Evolutionary conservation across 2,888 invertebrate genomes (phyloP), one percentile per base, ranked within the genome.

Genomic region (Gnatocerus cornutus): DNA sequence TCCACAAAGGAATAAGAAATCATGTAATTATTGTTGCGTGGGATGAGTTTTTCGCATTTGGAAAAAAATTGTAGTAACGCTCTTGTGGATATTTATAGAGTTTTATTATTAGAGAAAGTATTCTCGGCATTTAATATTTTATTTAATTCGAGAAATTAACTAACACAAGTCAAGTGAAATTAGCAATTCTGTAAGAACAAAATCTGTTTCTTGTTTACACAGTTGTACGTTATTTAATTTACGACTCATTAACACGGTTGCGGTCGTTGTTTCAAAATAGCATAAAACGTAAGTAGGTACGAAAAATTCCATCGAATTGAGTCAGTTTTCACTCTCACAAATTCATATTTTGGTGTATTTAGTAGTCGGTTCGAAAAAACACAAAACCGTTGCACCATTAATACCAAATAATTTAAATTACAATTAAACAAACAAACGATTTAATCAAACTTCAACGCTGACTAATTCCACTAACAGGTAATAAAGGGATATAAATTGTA

Each of bases 1-100:
- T 46, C 59, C 39, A 62, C 62, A 55, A 64, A 64, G 55, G 64
- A 64, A 64, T 55, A 52, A 52, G 63, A 63, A 63, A 63, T 63
- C 48, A 43, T 43, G 48, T 39, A 63, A 63, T 63, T 52, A 52
- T 52, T 63, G 41, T 41, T 41, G 39, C 29, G 30, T 30, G 39
- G 50, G 13, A 13, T 39, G 43, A 16, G 14, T 16, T 41, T 55
- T 52, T 14, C 33, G 41, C 61, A 16, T 30, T 50, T 10, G 48
- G 48, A 61, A 61, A 61, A 52, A 21, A 39, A 52, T 62, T 62
- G 62, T 29, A 14, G 37, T 50, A 12, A 29, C 16, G 50, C 50
- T 50, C 29, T 29, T 50, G 12, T 12, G 16, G 21, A 9, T 56
- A 41, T 59, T 59, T 59, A 45, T 45, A 45, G 43, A 59, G 13